Evolutionary conservation across 2,797 vertebrate species (phyloP).

Genomic region (Novumbra hubbsi): DNA sequence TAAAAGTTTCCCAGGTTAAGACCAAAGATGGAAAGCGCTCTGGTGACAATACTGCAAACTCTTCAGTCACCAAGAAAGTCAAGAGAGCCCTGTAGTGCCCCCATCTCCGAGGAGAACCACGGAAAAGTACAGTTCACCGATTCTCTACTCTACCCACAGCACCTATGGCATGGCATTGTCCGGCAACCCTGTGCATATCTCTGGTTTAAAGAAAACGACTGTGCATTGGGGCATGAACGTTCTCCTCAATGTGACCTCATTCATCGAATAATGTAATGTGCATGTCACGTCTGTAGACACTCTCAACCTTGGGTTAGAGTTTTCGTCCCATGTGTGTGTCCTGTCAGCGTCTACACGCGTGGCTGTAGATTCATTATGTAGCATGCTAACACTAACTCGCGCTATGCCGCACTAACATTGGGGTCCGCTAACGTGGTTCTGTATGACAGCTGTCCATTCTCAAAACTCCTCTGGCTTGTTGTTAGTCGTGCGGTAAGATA

Average conservation of each 20-base stretch:
- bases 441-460: neutral
- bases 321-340: slow-evolving; percentile 7
- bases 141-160: slow-evolving; percentile 43
- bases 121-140: slow-evolving; percentile 69
- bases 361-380: slow-evolving; percentile 3
- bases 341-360: slow-evolving; percentile 2
- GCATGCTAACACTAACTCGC: slow-evolving; percentile 31
- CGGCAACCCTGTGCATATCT: slow-evolving; percentile 16
- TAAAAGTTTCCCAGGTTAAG: slow-evolving; percentile 63
- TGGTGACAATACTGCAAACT: slow-evolving; percentile 55
- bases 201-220: neutral
- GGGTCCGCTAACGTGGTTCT: slow-evolving; percentile 9
- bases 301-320: slow-evolving; percentile 7
- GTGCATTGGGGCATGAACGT: neutral
- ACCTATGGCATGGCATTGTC: slow-evolving; percentile 40
- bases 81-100: slow-evolving; percentile 63
- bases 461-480: neutral
- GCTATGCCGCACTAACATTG: slow-evolving; percentile 12
- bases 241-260: neutral
- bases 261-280: neutral
- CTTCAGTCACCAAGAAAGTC: slow-evolving; percentile 77
- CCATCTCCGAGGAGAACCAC: slow-evolving; percentile 51
- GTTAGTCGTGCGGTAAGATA: neutral
- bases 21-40: slow-evolving; percentile 62
- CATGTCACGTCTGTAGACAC: slow-evolving; percentile 6